Percentiles rank a stretch among this genome's conserved stretches.
Conservation (phyloP, 1,140 invertebrate genomes). For the Atopsyche davidsoni region DNA sequence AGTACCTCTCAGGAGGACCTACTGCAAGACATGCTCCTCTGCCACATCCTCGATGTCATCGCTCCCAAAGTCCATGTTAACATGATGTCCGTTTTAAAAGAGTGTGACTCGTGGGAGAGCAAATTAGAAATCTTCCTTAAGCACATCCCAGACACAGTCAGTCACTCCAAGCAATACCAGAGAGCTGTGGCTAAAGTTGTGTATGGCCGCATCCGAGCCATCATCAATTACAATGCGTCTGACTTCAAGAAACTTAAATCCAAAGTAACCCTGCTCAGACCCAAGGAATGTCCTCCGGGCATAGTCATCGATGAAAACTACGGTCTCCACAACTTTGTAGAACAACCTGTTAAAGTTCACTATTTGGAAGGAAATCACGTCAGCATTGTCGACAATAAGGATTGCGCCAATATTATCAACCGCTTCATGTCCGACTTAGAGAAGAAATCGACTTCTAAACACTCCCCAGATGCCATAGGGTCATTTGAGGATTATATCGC, state of each 20-base stretch:
- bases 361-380: slow-evolving; percentile 65
- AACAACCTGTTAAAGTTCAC: slow-evolving; percentile 46
- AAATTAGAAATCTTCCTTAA: slow-evolving; percentile 39
- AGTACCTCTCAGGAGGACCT: slow-evolving; percentile 41
- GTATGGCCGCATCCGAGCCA: slow-evolving; percentile 53
- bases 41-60: slow-evolving; percentile 47
- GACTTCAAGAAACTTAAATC: slow-evolving; percentile 48
- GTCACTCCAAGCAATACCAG: slow-evolving; percentile 48
- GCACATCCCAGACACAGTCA: slow-evolving; percentile 35
- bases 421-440: slow-evolving; percentile 31
- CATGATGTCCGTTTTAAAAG: slow-evolving; percentile 48
- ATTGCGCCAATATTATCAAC: slow-evolving; percentile 57
- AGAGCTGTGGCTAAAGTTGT: slow-evolving; percentile 41
- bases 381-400: slow-evolving; percentile 60
- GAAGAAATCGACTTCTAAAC: slow-evolving; percentile 8
- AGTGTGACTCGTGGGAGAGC: slow-evolving; percentile 49
- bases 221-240: slow-evolving; percentile 42
- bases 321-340: slow-evolving; percentile 51
- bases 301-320: slow-evolving; percentile 56
- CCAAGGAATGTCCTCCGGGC: slow-evolving; percentile 47
- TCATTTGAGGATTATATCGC: no score
- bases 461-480: no score
- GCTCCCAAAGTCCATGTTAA: slow-evolving; percentile 47
- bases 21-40: slow-evolving; percentile 51
- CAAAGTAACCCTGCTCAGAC: slow-evolving; percentile 57